Evolutionary conservation across 1,140 invertebrate species (phyloP).

Genomic region (Macrocentrus cingulum): DNA sequence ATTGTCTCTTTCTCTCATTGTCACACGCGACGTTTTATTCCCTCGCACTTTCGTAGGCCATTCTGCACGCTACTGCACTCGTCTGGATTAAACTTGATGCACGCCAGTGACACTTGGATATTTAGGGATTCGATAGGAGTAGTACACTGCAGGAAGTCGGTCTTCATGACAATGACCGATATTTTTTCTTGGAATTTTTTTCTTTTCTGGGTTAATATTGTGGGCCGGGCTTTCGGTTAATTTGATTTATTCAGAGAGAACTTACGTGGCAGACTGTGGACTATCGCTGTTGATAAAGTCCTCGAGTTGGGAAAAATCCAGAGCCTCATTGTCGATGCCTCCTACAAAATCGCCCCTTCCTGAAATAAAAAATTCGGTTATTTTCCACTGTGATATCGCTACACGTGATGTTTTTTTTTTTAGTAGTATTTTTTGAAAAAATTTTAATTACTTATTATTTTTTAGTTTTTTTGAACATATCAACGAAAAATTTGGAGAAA

Average conservation of each 20-base stretch:
- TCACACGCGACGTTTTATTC: constrained; percentile 2
- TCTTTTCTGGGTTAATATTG: not conserved
- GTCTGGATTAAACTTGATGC: constrained; percentile 15
- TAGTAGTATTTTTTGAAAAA: not conserved
- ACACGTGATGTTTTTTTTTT: constrained; percentile 1
- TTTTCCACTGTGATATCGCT: not conserved
- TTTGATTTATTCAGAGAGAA: constrained; percentile 6
- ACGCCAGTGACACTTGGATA: constrained; percentile 2
- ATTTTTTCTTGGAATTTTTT: not conserved
- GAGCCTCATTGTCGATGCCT: constrained; percentile 77
- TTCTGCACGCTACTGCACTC: not conserved
- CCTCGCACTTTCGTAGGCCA: not conserved
- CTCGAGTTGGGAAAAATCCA: constrained; percentile 78
- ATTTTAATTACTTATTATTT: not conserved
- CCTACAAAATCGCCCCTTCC: constrained; percentile 72
- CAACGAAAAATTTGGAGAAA: too few relatives aligned
- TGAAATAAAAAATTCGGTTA: constrained; percentile 32
- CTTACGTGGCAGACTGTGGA: constrained; percentile 56
- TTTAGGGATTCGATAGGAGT: constrained; percentile 8
- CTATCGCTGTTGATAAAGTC: constrained; percentile 76
- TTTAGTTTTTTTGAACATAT: too few relatives aligned
- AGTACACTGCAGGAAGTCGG: constrained; percentile 3
- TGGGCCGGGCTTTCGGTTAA: not conserved
- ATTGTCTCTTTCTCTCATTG: constrained; percentile 7
- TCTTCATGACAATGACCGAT: constrained; percentile 1